Percentiles rank a stretch among this genome's conserved stretches.
These are phyloP conservation scores for Thripadectes ignobilis DNA, from an alignment of 2,797 vertebrate genomes.

Conservation along the genomic window DNA sequence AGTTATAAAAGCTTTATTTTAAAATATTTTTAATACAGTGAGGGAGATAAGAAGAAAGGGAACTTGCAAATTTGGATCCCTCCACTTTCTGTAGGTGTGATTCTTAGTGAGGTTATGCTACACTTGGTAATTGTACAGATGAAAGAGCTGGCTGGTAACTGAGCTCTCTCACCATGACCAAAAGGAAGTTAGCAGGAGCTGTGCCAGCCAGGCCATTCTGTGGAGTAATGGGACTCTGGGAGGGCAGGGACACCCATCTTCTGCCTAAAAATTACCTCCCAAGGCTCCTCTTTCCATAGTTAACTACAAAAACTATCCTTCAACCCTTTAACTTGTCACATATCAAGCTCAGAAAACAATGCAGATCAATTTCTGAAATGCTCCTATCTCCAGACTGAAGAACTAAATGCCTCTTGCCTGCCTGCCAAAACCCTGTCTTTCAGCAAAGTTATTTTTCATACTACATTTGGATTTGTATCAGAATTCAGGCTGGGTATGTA, in stretches of 20 bases:
- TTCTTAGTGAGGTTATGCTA: neutral
- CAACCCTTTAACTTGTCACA: neutral
- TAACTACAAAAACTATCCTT: neutral
- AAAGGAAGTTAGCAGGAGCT: neutral
- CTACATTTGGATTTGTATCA: neutral
- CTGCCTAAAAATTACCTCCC: neutral
- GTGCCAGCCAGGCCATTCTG: neutral
- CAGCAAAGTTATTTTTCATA: neutral
- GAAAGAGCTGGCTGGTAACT: neutral
- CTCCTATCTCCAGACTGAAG: neutral
- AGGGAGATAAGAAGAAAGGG: neutral
- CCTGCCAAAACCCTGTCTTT: neutral
- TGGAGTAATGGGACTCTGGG: accelerated
- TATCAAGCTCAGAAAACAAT: neutral
- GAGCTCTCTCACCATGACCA: neutral
- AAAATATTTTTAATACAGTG: neutral
- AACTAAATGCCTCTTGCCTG: neutral
- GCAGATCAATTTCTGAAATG: neutral
- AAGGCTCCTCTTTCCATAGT: neutral
- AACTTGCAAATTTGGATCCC: neutral
- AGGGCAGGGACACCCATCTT: neutral
- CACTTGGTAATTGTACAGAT: neutral
- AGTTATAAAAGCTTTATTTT: neutral
- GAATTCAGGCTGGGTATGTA: neutral
- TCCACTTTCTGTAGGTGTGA: neutral